Percentiles rank a stretch among this genome's conserved stretches.
phyloP scores from a whole-genome alignment of 2,888 invertebrate species.

The Cheiracanthium punctorium region DNA sequence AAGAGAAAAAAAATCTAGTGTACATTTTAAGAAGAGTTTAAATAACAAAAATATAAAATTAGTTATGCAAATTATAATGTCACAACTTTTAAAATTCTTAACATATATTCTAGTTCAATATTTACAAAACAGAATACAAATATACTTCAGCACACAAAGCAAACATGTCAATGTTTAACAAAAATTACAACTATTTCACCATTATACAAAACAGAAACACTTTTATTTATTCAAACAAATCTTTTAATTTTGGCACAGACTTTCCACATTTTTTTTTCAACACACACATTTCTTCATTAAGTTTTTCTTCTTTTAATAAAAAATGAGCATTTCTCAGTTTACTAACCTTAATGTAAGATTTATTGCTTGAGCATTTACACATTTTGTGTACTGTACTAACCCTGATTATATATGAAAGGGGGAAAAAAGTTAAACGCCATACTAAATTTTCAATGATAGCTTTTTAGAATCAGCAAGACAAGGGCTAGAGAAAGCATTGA shows the following conservation, averaged over 20 bases:
- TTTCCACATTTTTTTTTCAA: neutral
- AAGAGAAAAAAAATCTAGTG: no score
- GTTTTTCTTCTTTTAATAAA: neutral
- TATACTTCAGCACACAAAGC: no score
- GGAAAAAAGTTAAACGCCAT: neutral
- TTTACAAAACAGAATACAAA: no score
- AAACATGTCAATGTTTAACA: no score
- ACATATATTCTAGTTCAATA: no score
- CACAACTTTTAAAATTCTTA: no score
- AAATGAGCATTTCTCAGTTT: constrained; percentile 10
- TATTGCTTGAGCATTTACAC: neutral
- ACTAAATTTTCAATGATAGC: constrained; percentile 23
- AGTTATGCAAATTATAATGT: no score
- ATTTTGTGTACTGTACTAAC: constrained; percentile 25
- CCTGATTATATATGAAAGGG: constrained; percentile 8
- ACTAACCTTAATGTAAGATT: neutral
- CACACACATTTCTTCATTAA: neutral
- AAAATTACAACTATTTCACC: no score
- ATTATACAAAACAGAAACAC: no score
- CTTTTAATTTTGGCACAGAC: neutral
- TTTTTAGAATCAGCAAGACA: constrained; percentile 32
- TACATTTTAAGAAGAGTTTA: no score
- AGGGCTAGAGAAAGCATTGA: constrained; percentile 20
- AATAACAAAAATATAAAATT: no score
- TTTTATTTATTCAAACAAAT: neutral